A percentile compares a stretch with the other conserved stretches of the same genome.
These are phyloP conservation scores for Sphaerodactylus townsendi DNA, from an alignment of 2,113 vertebrate genomes.

Conservation along the genomic window DNA sequence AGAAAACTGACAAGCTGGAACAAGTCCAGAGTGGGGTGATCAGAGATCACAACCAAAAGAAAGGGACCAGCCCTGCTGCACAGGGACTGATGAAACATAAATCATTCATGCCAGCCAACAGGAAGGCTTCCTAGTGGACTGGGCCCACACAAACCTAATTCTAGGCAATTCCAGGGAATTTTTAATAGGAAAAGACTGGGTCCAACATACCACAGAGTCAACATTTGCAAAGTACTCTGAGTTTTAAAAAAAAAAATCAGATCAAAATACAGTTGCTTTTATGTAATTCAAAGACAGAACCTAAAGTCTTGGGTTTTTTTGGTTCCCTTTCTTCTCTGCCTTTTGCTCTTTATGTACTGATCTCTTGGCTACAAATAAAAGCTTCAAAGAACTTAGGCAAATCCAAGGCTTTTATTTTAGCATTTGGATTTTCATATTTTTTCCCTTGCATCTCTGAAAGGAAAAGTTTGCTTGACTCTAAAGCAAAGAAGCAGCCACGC, in stretches of 20 bases:
- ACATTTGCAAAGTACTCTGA: constrained; percentile 52
- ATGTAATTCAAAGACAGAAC: constrained; percentile 63
- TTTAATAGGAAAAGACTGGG: neutral
- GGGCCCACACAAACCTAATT: neutral
- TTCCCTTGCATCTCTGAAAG: neutral
- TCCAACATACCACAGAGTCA: constrained; percentile 10
- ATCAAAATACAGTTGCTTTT: constrained; percentile 65
- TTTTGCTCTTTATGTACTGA: constrained; percentile 18
- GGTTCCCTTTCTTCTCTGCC: constrained; percentile 38
- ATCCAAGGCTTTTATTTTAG: constrained; percentile 47
- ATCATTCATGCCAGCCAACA: neutral
- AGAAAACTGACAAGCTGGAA: too few species aligned
- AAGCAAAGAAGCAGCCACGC: neutral
- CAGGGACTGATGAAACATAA: too few species aligned
- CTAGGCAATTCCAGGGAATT: neutral
- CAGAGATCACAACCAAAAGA: too few species aligned
- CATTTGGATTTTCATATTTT: constrained; percentile 15
- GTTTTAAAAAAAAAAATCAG: constrained; percentile 37
- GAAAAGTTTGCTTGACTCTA: neutral
- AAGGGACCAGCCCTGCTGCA: too few species aligned
- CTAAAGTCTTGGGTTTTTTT: constrained; percentile 58
- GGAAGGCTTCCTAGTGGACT: neutral
- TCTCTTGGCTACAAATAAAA: constrained; percentile 57
- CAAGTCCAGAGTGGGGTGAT: too few species aligned
- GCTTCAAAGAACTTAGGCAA: constrained; percentile 54